Percentiles rank a stretch among this genome's conserved stretches.
Evolutionary conservation across 2,888 invertebrate genomes (phyloP).

Genomic region (Gnatocerus cornutus): DNA sequence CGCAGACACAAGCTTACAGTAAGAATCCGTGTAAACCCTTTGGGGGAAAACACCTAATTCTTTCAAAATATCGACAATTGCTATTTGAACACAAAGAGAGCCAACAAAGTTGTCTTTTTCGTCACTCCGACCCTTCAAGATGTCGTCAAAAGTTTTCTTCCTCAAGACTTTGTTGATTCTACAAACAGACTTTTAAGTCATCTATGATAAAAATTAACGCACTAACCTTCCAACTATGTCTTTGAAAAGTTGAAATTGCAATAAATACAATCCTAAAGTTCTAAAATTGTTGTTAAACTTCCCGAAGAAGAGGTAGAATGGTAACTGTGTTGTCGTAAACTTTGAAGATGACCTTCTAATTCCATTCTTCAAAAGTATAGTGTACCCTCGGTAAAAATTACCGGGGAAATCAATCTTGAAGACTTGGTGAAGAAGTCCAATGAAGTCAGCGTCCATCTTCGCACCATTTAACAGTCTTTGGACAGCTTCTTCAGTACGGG

Average conservation of each 20-base stretch:
- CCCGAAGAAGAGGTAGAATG: constrained; percentile 11
- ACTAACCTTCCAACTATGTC: constrained; percentile 3
- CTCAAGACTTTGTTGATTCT: constrained; percentile 1
- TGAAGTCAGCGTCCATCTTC: constrained; percentile 30
- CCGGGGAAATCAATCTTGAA: constrained; percentile 19
- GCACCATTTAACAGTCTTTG: constrained; percentile 16
- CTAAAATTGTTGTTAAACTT: background rate
- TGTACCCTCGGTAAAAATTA: constrained; percentile 33
- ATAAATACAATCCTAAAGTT: constrained; percentile 5
- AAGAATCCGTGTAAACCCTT: background rate
- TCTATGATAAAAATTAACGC: background rate
- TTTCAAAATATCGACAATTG: constrained; percentile 11
- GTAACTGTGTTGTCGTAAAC: background rate
- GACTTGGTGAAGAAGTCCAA: constrained; percentile 38
- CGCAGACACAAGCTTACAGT: background rate
- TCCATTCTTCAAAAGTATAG: constrained; percentile 3
- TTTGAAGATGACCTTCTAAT: background rate
- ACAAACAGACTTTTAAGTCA: background rate
- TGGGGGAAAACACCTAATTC: too few species aligned
- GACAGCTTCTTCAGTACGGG: constrained; percentile 75
- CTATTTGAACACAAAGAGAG: constrained; percentile 9
- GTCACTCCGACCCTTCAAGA: background rate
- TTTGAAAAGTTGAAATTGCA: background rate
- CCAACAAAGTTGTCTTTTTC: background rate
- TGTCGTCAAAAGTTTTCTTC: background rate